Evolutionary conservation across 2,113 vertebrate genomes (phyloP), one percentile per base, ranked within the genome.

Genomic region (Syngnathus typhle): DNA sequence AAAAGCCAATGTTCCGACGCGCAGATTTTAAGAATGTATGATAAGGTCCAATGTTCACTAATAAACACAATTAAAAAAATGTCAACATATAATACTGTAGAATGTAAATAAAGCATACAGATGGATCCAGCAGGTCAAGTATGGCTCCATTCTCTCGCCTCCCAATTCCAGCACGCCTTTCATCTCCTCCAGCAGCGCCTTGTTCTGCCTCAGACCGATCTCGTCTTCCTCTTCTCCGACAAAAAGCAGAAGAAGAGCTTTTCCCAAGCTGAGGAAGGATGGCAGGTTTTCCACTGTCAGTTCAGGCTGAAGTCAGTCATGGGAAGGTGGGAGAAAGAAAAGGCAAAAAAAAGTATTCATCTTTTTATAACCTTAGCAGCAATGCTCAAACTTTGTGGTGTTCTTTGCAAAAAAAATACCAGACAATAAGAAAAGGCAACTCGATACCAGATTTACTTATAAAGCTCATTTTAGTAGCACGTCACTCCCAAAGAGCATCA

Each of bases 231-330:
- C 90, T 23, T 89, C 92, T 11, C 93, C 88, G 4, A 91, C 91
- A 69, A 98, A 99, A 10, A 98, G 83, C 60, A 97, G 83, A 27
- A 99, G 89, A 44, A 98, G 91, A 19, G 94, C 92, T 76, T 91
- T 94, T 44, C 87, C 18, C 58, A 91, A 85, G 13, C 84, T 87
- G 72, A 95, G 74, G 55, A 94, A 93, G 68, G 8, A 63, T 0
- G 95, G 95, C 63, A 99, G 90, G 67, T 91, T 97, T 60, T 91
- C 89, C 83, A 99, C 93, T 0, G 92, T 98, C 83, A 98, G 87
- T 85, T 99, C 95, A 21, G 96, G 95, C 96, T 99, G 85, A 27
- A 68, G 44, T 51, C 1, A 18, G 13, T 55, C 18, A n/a, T 47
- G 37, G 49, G 23, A 19, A 39, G 27, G 38, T 10, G 37, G 59